Evolutionary conservation across 2,888 invertebrate species (phyloP), one percentile per base, ranked within the genome.

Genomic region (Dasysyrphus tricinctus): DNA sequence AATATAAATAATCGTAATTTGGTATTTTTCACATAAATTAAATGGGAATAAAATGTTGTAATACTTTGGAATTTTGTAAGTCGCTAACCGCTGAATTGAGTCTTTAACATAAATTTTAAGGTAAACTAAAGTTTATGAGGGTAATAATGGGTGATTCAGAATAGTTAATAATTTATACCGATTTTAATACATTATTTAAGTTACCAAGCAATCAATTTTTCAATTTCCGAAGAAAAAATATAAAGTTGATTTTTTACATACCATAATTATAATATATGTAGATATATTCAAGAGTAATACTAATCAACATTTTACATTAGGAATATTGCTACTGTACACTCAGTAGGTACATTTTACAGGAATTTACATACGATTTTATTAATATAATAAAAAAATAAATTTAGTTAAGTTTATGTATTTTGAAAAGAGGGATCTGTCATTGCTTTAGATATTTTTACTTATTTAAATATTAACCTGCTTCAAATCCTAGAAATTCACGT

Each of bases 311-410:
- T 83, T 75, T 79, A 83, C 63, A 57, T 83, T 75, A 83, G 70
- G 79, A 83, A 72, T 65, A 47, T 83, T 59, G 63, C 78, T 79
- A 83, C 63, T 70, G 75, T 79, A 70, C 83, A 63, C 39, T 61
- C 39, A 44, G 69, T 74, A 78, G 67, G 69, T 81, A 73, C 39
- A 63, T 49, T 11, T 51, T 65, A 42, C 34, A 29, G 39, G 63
- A 72, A 74, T 74, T 73, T 74, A 74, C 69, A 77, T 79, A 67
- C 61, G 47, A 63, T 74, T 78, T 79, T 83, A 83, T 83, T 83
- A 83, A 83, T 83, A 79, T 83, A 83, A 83, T 83, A 83, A 79
- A 79, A 83, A 75, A 83, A 82, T 75, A 83, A 75, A 49, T 75
- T 79, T 63, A 65, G 69, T 70, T 54, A 14, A 54, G 59, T 78